Evolutionary conservation across 2,888 invertebrate species (phyloP).

Genomic region (Lepeophtheirus nordmannii): DNA sequence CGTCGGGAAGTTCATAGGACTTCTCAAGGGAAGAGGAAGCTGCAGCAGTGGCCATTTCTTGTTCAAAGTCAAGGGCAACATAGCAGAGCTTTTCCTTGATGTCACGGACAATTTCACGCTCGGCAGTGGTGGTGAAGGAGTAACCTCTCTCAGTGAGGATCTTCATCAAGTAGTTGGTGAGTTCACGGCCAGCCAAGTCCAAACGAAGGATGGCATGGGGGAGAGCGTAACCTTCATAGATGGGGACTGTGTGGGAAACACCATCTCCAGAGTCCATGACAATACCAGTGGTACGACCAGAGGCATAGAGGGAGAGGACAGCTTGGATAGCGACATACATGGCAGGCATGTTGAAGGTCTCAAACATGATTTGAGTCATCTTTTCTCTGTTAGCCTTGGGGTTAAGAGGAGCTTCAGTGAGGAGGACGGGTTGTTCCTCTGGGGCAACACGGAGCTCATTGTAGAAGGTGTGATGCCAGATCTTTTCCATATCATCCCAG

Average conservation of each 20-base stretch:
- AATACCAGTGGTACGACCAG: slow-evolving; percentile 28
- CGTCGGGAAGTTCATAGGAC: slow-evolving; percentile 77
- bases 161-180: slow-evolving; percentile 79
- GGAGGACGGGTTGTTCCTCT: slow-evolving; percentile 24
- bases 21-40: slow-evolving; percentile 77
- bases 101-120: slow-evolving; percentile 54
- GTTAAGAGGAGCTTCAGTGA: slow-evolving; percentile 58
- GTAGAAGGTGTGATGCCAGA: slow-evolving; percentile 98
- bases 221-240: slow-evolving; percentile 52
- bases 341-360: slow-evolving; percentile 22
- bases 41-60: slow-evolving; percentile 81
- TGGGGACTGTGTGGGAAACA: slow-evolving; percentile 34
- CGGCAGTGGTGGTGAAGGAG: slow-evolving; percentile 31
- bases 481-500: slow-evolving; percentile 98
- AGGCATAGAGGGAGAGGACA: slow-evolving; percentile 37
- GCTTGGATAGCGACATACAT: slow-evolving; percentile 58
- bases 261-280: slow-evolving; percentile 36
- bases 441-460: slow-evolving; percentile 33
- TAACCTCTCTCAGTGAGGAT: slow-evolving; percentile 32
- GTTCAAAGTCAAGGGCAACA: slow-evolving; percentile 72
- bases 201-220: slow-evolving; percentile 16
- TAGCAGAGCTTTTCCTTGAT: slow-evolving; percentile 72
- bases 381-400: slow-evolving; percentile 90
- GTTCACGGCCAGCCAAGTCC: slow-evolving; percentile 17
- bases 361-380: slow-evolving; percentile 50